Base-by-base conservation (phyloP, 1,140 invertebrate genomes). In the Monomorium pharaonis region DNA sequence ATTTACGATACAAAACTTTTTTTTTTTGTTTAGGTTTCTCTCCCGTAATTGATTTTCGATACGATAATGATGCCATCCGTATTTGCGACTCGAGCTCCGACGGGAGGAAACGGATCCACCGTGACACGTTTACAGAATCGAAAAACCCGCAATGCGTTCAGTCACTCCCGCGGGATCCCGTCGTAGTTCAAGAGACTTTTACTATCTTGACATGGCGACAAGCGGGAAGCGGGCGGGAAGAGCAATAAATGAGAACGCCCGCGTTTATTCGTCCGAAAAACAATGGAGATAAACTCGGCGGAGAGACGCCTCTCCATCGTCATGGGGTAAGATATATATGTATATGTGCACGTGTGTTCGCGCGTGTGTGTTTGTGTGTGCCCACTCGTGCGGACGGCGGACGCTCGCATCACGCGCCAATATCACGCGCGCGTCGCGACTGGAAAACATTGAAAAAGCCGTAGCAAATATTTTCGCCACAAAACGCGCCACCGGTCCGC, bases 391-490 rank as follows among this genome's bases (percentile, higher is more conserved):
- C 10, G 47, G 18, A 62, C 27, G 47, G 6, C 10, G 47, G 18
- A 62, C 27, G n/a, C n/a, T 33, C 49, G 70, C 70, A 33, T 21
- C 33, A 18, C 30, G 30, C n/a, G 62, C 9, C 74, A 56, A 77
- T 37, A 37, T 37, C 42, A 18, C 44, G 58, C 54, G 7, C 63
- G 65, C 77, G 21, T 21, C 63, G 14, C 51, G 33, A 60, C 18
- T 60, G 49, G 14, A 74, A 67, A 83, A 74, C 78, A 58, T 74
- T 74, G 78, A 83, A 83, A 83, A 72, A 83, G 78, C 51, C 37
- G 78, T 47, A 37, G 67, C 27, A 83, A 83, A 83, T 83, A 83
- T 83, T 83, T 83, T 83, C 42, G 37, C 78, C 67, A 21, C 78
- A 83, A 83, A 83, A 72, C 67, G 78, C 67, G 67, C 67, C 78